Evolutionary conservation across 1,140 invertebrate species (phyloP).

Genomic region (Drosophila mayri): DNA sequence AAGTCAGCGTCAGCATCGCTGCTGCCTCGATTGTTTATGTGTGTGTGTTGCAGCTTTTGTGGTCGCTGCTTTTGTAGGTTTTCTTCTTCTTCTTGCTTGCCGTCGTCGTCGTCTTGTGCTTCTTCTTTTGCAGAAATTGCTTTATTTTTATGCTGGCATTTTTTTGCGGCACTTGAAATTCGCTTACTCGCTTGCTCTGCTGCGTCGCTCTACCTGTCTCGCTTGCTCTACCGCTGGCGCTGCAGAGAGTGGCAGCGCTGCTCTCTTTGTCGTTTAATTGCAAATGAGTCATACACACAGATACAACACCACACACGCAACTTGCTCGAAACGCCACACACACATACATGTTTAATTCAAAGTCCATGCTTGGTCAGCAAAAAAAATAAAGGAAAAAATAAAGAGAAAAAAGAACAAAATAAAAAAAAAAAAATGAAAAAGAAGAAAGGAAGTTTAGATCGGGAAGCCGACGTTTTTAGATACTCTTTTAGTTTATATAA

Average conservation of each 20-base stretch:
- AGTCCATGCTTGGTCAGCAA: conserved; percentile 67
- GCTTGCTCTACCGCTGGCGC: not conserved
- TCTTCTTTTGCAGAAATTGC: conserved; percentile 52
- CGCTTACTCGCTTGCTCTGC: conserved; percentile 30
- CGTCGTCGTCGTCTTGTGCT: conserved; percentile 50
- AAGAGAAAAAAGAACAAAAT: not conserved
- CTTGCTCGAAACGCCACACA: conserved; percentile 22
- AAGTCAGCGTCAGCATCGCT: conserved; percentile 25
- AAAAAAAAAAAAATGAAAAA: conserved; percentile 7
- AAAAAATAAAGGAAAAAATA: conserved; percentile 25
- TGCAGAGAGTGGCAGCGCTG: conserved; percentile 6
- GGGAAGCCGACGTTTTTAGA: not conserved
- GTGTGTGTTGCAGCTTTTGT: conserved; percentile 56
- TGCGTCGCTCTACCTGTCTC: conserved; percentile 2
- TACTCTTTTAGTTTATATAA: not conserved
- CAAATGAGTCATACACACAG: conserved; percentile 77
- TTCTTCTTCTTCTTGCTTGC: conserved; percentile 43
- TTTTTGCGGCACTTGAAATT: conserved; percentile 78
- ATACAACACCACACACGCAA: conserved; percentile 35
- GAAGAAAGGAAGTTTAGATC: not conserved
- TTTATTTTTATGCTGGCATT: conserved; percentile 82
- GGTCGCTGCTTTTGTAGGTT: conserved; percentile 64
- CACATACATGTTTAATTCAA: conserved; percentile 52
- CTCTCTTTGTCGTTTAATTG: conserved; percentile 76
- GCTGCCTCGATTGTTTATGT: conserved; percentile 22